Evolutionary conservation across 2,888 invertebrate genomes (phyloP), one percentile per base, ranked within the genome.

Genomic region (Petrolisthes manimaculis): DNA sequence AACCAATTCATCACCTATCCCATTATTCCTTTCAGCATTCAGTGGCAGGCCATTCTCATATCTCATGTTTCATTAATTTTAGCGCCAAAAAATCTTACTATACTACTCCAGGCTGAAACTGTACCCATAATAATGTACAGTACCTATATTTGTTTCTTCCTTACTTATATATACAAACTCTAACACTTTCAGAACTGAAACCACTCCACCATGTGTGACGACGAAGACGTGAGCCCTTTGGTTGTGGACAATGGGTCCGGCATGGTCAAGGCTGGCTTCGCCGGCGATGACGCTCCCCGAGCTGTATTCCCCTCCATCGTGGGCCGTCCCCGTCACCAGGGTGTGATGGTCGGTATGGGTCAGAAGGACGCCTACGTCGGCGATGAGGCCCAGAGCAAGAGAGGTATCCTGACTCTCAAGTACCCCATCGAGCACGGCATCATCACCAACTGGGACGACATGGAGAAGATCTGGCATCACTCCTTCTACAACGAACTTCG

Each of bases 381-480:
- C 56, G 89, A 89, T 79, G 91, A 91, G 82, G 91, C 90, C 86
- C 90, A 90, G 88, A 88, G 88, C 90, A 90, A 98, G 95, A 95
- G 98, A 94, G 98, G 98, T 94, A 98, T 98, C 94, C 95, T 98
- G 92, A 98, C 97, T 92, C 94, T 98, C 93, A 98, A 98, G 94
- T 98, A 98, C 94, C 98, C 98, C 93, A 98, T 98, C 93, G 98
- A 98, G 94, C 97, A 98, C 94, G 98, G 98, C 92, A 98, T 98
- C 94, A 97, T 98, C 93, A 98, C 98, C 94, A 98, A 98, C 95
- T 98, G 98, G 98, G 98, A 98, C 93, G 98, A 98, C 93, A 98
- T 98, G 98, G 98, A 98, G 94, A 97, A 98, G 94, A 98, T 98
- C 95, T 98, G 98, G 98, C 98, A 98, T 94, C 98, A 37, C 37